A percentile compares a stretch with the other conserved stretches of the same genome.
Evolutionary conservation across 2,888 invertebrate species (phyloP).

Genomic region (Pheosia tremula): DNA sequence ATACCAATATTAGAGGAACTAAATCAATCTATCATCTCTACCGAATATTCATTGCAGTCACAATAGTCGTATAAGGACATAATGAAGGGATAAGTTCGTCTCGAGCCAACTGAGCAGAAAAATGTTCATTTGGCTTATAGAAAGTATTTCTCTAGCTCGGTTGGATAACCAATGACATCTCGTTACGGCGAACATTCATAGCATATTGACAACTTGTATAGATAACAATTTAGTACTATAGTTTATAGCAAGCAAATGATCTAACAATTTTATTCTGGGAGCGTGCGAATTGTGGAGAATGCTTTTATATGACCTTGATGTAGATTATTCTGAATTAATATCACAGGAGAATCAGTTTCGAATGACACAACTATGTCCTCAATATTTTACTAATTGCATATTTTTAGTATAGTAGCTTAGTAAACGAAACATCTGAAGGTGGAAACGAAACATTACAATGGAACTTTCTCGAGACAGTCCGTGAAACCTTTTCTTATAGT

Average conservation of each 20-base stretch:
- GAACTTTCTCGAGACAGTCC: slow-evolving; percentile 4
- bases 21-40: slow-evolving; percentile 1
- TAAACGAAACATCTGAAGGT: not conserved
- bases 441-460: not conserved
- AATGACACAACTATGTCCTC: too few species aligned
- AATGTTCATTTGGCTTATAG: slow-evolving; percentile 66
- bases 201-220: not conserved
- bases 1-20: not conserved
- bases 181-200: slow-evolving; percentile 7
- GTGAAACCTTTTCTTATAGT: slow-evolving; percentile 35
- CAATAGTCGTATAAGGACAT: slow-evolving; percentile 4
- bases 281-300: too few species aligned
- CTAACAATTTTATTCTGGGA: too few species aligned
- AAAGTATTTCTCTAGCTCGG: slow-evolving; percentile 48
- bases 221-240: not conserved
- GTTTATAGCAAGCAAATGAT: not conserved
- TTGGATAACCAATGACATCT: slow-evolving; percentile 45
- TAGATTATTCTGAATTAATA: too few species aligned
- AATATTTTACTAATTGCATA: too few species aligned
- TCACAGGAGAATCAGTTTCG: too few species aligned
- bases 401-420: not conserved
- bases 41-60: slow-evolving; percentile 2
- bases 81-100: slow-evolving; percentile 10
- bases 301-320: too few species aligned
- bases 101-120: slow-evolving; percentile 39